phyloP scores from a whole-genome alignment of 2,113 vertebrate species.

The Calonectris borealis region DNA sequence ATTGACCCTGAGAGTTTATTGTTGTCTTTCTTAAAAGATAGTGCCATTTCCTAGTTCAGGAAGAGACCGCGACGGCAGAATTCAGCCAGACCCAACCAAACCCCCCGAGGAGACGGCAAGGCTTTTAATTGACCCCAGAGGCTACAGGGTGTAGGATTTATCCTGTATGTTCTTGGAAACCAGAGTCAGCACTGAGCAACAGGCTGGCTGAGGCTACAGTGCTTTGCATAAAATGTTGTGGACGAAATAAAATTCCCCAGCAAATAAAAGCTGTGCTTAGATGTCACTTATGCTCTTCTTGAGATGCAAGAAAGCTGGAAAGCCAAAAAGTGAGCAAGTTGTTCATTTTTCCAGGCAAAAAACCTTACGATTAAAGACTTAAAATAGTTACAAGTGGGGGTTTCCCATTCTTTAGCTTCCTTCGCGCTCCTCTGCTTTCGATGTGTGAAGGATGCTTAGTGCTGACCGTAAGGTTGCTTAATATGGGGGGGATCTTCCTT shows the following conservation, averaged over 20 bases:
- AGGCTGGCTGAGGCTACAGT: not conserved
- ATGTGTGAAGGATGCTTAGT: not conserved
- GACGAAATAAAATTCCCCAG: not conserved
- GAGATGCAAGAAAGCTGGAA: not conserved
- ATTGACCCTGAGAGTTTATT: not conserved
- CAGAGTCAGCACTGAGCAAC: not conserved
- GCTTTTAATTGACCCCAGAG: not conserved
- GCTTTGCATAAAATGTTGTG: not conserved
- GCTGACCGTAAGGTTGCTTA: not conserved
- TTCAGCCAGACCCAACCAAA: not conserved
- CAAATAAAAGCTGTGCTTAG: not conserved
- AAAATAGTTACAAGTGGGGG: not conserved
- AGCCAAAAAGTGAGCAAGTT: not conserved
- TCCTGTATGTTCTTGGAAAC: not conserved
- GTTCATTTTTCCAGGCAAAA: not conserved
- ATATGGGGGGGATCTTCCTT: not conserved
- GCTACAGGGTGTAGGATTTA: not conserved
- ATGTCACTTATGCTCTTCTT: not conserved
- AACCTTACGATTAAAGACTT: not conserved
- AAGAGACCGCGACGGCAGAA: not conserved
- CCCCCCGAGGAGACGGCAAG: accelerated
- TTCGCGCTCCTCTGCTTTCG: accelerated
- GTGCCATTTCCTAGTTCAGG: not conserved
- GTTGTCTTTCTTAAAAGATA: not conserved
- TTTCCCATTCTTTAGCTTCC: not conserved